A percentile compares a stretch with the other conserved stretches of the same genome.
Conservation (phyloP, 2,888 invertebrate genomes). For the Mythimna impura region DNA sequence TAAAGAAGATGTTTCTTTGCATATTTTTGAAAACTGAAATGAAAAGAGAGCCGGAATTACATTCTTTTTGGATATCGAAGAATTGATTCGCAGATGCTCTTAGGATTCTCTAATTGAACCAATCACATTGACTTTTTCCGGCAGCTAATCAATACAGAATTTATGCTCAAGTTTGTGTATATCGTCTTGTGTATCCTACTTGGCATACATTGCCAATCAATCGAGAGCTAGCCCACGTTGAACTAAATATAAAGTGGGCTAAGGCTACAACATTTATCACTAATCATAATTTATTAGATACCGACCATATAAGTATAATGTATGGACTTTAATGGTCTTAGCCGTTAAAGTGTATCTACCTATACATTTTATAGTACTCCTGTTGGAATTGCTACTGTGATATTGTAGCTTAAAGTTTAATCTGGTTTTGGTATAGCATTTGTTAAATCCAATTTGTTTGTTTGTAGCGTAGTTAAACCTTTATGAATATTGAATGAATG, state of each 20-base stretch:
- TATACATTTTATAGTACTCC: slow-evolving; percentile 41
- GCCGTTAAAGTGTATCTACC: slow-evolving; percentile 38
- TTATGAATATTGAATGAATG: slow-evolving; percentile 16
- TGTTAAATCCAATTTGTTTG: slow-evolving; percentile 22
- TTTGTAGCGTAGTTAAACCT: slow-evolving; percentile 14
- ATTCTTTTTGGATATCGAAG: background rate
- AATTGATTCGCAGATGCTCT: too few species aligned
- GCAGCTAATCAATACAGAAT: background rate
- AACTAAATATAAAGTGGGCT: slow-evolving; percentile 55
- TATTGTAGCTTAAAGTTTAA: slow-evolving; percentile 33
- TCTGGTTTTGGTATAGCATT: slow-evolving; percentile 16
- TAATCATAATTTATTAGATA: slow-evolving; percentile 66
- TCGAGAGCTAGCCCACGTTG: slow-evolving; percentile 18
- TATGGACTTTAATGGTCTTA: slow-evolving; percentile 36
- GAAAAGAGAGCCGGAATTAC: background rate
- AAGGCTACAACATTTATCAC: slow-evolving; percentile 61
- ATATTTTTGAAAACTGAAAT: background rate
- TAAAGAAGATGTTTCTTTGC: background rate
- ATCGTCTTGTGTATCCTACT: slow-evolving; percentile 6
- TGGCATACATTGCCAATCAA: slow-evolving; percentile 15
- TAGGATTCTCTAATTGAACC: too few species aligned
- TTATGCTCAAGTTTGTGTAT: slow-evolving; percentile 1
- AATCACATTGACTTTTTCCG: background rate
- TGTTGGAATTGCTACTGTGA: slow-evolving; percentile 26
- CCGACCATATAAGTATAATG: slow-evolving; percentile 47